These are phyloP conservation scores for Leucophenga varia DNA, from an alignment of 1,140 invertebrate genomes.

Conservation along the genomic window DNA sequence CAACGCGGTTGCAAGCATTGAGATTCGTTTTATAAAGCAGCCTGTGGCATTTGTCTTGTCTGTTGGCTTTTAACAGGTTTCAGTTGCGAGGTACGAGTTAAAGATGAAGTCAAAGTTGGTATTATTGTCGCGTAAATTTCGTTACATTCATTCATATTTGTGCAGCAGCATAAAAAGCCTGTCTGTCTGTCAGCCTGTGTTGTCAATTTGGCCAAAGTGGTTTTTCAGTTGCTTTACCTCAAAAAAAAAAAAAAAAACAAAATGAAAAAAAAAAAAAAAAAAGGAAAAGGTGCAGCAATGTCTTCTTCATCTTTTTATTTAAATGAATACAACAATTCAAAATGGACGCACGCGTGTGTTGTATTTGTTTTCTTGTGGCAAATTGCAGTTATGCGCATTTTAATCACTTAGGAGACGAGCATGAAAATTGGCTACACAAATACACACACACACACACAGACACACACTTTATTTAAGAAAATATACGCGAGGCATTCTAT, in stretches of 20 bases:
- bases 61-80: slow-evolving; percentile 8
- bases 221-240: slow-evolving; percentile 56
- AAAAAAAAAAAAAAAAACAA: slow-evolving; percentile 35
- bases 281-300: background rate
- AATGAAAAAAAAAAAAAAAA: background rate
- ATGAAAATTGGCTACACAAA: background rate
- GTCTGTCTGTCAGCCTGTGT: slow-evolving; percentile 28
- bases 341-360: no score
- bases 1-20: no score
- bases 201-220: slow-evolving; percentile 56
- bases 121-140: slow-evolving; percentile 28
- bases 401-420: slow-evolving; percentile 49
- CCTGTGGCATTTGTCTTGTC: slow-evolving; percentile 19
- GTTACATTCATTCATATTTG: slow-evolving; percentile 29
- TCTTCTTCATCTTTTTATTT: background rate
- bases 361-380: slow-evolving; percentile 28
- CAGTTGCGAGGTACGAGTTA: no score
- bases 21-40: background rate
- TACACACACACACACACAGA: no score
- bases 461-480: no score
- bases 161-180: slow-evolving; percentile 4
- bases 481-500: slow-evolving; percentile 35
- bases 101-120: no score
- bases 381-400: slow-evolving; percentile 52
- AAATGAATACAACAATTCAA: no score